A percentile compares a stretch with the other conserved stretches of the same genome.
These are phyloP conservation scores for Eledona agricola DNA, from an alignment of 2,888 invertebrate genomes.

Conservation along the genomic window DNA sequence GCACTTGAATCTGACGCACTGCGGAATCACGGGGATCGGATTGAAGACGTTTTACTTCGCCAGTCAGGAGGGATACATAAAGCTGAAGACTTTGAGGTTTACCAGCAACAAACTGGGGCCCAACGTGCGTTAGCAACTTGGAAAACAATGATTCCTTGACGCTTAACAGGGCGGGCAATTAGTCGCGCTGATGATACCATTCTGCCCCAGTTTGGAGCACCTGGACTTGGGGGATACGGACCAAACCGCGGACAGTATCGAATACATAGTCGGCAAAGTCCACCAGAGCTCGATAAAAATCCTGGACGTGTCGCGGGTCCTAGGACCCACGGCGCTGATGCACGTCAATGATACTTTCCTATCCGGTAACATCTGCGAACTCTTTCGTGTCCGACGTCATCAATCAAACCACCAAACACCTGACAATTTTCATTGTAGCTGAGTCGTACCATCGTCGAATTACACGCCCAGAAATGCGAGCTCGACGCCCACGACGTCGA, in stretches of 20 bases:
- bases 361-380: constrained; percentile 51
- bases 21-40: constrained; percentile 64
- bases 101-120: constrained; percentile 70
- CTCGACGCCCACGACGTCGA: constrained; percentile 71
- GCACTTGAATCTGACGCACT: constrained; percentile 68
- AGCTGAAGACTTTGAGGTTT: constrained; percentile 65
- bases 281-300: constrained; percentile 56
- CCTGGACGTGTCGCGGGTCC: constrained; percentile 61
- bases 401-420: constrained; percentile 4
- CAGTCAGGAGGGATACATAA: constrained; percentile 53
- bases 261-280: constrained; percentile 65
- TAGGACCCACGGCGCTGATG: constrained; percentile 50
- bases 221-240: constrained; percentile 69
- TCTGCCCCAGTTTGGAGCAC: constrained; percentile 63
- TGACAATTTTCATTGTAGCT: constrained; percentile 48
- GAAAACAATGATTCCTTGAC: not conserved
- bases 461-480: constrained; percentile 69
- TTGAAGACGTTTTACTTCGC: constrained; percentile 49
- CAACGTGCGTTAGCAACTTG: constrained; percentile 50
- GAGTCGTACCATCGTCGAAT: constrained; percentile 63
- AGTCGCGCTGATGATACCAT: constrained; percentile 64
- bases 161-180: constrained; percentile 62
- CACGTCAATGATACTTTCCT: constrained; percentile 52
- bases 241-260: constrained; percentile 67
- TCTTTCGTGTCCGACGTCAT: constrained; percentile 60